Evolutionary conservation across 2,888 invertebrate genomes (phyloP).

Genomic region (Spilarctia lutea): DNA sequence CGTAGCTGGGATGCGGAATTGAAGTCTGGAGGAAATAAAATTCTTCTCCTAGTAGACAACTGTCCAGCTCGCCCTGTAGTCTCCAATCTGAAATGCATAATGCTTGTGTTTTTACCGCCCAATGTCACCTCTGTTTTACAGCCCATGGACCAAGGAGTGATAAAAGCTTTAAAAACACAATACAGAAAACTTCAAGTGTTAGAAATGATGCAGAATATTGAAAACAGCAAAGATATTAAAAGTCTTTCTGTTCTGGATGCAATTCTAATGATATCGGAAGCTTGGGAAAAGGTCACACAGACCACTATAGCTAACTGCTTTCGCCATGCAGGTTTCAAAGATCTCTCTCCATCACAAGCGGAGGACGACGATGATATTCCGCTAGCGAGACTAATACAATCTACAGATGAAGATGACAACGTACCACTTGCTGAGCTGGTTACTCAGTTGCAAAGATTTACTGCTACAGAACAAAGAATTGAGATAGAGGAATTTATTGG

Average conservation of each 20-base stretch:
- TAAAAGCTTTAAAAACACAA: slow-evolving; percentile 37
- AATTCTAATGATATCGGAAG: slow-evolving; percentile 52
- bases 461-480: too few relatives aligned
- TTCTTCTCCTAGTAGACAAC: slow-evolving; percentile 57
- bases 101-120: slow-evolving; percentile 45
- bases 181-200: slow-evolving; percentile 30
- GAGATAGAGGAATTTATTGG: too few relatives aligned
- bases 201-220: not conserved
- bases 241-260: slow-evolving; percentile 45
- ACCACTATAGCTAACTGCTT: slow-evolving; percentile 50
- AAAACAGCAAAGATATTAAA: not conserved
- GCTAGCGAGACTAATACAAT: slow-evolving; percentile 2
- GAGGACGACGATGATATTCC: slow-evolving; percentile 4
- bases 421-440: too few relatives aligned
- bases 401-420: too few relatives aligned
- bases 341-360: slow-evolving; percentile 38
- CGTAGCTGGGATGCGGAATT: slow-evolving; percentile 50
- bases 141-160: slow-evolving; percentile 38
- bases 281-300: slow-evolving; percentile 50
- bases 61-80: slow-evolving; percentile 53
- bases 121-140: slow-evolving; percentile 32
- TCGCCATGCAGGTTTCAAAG: slow-evolving; percentile 53
- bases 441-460: too few relatives aligned
- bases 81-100: slow-evolving; percentile 42
- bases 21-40: slow-evolving; percentile 44